These are phyloP conservation scores for Caprella mutica DNA, from an alignment of 2,888 invertebrate species.

Conservation along the genomic window DNA sequence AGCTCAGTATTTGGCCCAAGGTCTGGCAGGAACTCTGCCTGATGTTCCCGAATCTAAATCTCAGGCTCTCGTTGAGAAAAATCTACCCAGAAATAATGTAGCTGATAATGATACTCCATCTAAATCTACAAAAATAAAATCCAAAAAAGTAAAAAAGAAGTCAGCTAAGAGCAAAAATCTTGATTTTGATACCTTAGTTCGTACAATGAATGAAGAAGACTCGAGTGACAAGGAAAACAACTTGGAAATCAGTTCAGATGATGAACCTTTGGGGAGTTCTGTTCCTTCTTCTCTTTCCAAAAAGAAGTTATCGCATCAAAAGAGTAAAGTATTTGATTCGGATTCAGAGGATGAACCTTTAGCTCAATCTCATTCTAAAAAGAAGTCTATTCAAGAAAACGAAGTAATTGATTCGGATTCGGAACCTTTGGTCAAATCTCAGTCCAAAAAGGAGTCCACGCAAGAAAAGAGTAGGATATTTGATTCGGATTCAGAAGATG, in stretches of 20 bases:
- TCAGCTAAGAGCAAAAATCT: not conserved
- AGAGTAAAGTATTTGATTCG: not conserved
- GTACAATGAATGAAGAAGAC: not conserved
- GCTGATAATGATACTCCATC: not conserved
- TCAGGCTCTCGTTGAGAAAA: not conserved
- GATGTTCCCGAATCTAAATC: conserved; percentile 41
- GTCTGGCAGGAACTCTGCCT: conserved; percentile 51
- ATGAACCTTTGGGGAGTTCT: not conserved
- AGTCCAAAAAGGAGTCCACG: too few relatives aligned
- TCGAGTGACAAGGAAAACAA: not conserved
- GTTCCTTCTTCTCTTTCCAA: not conserved
- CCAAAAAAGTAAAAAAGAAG: not conserved
- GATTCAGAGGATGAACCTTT: not conserved
- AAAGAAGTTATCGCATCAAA: not conserved
- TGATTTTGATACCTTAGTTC: not conserved
- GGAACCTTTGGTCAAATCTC: too few relatives aligned
- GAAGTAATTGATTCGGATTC: too few relatives aligned
- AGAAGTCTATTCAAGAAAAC: not conserved
- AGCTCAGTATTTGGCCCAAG: conserved; percentile 27
- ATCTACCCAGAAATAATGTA: too few relatives aligned
- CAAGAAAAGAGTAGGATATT: too few relatives aligned
- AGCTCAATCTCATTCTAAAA: not conserved
- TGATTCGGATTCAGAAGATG: too few relatives aligned
- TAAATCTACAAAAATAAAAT: not conserved
- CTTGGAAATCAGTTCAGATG: not conserved